Conservation (phyloP, 2,888 invertebrate species). For the Aquatica leii region DNA sequence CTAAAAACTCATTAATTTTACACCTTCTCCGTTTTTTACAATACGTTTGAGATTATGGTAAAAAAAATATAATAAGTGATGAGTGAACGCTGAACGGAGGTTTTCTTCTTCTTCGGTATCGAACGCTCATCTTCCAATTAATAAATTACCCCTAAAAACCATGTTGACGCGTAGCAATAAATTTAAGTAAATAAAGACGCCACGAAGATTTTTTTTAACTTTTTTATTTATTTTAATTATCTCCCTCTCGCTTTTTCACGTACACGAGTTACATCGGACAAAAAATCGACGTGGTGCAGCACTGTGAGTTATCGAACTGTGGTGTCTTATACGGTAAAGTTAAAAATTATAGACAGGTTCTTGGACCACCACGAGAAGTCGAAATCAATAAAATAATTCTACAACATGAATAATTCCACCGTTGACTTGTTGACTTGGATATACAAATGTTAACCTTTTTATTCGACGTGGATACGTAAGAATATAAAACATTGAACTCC, state of each 20-base stretch:
- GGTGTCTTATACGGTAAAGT: conserved; percentile 34
- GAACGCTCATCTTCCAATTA: conserved; percentile 11
- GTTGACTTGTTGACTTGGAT: conserved; percentile 37
- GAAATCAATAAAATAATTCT: conserved; percentile 47
- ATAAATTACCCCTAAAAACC: conserved; percentile 26
- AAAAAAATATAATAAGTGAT: too few relatives aligned
- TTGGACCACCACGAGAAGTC: conserved; percentile 45
- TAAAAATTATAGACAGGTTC: conserved; percentile 38
- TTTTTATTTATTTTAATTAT: conserved; percentile 8
- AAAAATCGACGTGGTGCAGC: conserved; percentile 18
- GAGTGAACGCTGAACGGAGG: too few relatives aligned
- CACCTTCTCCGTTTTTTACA: conserved; percentile 4
- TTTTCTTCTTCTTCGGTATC: too few relatives aligned
- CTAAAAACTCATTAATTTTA: conserved; percentile 10
- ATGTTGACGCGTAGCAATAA: conserved; percentile 26
- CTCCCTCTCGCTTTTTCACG: conserved; percentile 15
- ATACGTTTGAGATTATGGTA: background rate
- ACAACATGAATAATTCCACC: conserved; percentile 43
- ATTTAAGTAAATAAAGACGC: conserved; percentile 32
- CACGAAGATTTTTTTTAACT: conserved; percentile 12
- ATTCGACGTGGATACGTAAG: conserved; percentile 39
- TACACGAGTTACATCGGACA: background rate
- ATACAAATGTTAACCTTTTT: conserved; percentile 46
- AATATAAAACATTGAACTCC: conserved; percentile 25
- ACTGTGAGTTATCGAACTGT: conserved; percentile 35